Evolutionary conservation across 2,888 invertebrate genomes (phyloP), one percentile per base, ranked within the genome.

Genomic region (Tachystola acroxantha): DNA sequence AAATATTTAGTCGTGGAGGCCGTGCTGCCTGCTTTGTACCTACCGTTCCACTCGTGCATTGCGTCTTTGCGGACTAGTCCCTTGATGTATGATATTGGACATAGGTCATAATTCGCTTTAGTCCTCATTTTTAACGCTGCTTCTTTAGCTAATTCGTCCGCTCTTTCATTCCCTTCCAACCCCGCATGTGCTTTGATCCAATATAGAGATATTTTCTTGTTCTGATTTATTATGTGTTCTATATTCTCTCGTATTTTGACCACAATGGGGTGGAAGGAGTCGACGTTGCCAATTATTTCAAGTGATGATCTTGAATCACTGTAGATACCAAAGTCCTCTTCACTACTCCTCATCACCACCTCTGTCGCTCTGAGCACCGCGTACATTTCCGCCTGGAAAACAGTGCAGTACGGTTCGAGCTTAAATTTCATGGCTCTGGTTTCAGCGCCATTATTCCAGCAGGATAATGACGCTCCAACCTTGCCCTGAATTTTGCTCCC

Each of bases 161-260:
- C 48, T 0, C 40, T 9, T 10, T 44, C 48, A 7, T 45, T 45
- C 0, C 42, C 45, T 6, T 22, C 36, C 7, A 40, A 1, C 2
- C 42, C 44, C 0, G 22, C 43, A 13, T 46, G 48, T 0, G 40
- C 46, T 10, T 36, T 40, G 0, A 50, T 31, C 50, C 48, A 47
- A 29, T 32, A 39, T 2, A 51, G 19, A 0, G 19, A 0, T 0
- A 37, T 3, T 3, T 1, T 13, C 32, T 32, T 31, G 1, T 28
- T 22, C 1, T 2, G 3, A 9, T 12, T 12, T 0, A 1, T 20
- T 3, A 25, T 9, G 2, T 12, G 7, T 7, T 7, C n/a, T 1
- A 40, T 4, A 9, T 34, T 12, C 10, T 22, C 13, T 1, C 13
- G 19, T 6, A 26, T 36, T n/a, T 13, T 5, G 14, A 30, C 7